Base-by-base conservation (phyloP, 35 echinoderm and acorn worm genomes). In the Acanthaster planci region DNA sequence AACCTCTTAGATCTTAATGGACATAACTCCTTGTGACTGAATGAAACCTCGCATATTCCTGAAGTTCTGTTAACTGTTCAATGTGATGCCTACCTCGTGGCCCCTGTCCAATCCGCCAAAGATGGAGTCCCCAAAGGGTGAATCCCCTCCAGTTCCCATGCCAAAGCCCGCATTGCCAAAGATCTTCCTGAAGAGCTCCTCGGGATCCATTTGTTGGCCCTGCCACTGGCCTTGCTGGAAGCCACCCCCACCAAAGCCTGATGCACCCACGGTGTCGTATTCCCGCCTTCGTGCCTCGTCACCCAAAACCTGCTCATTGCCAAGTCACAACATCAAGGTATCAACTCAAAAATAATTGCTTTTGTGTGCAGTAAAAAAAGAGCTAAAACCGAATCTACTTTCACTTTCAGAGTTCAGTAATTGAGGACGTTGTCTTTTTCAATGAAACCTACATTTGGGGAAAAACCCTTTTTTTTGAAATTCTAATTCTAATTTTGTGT, bases 171-270 rank as follows among this genome's bases (percentile, higher is more conserved):
- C 68, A 59, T 87, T 82, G 29, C 94, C 94, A 90, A 97, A 97
- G 85, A 97, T 90, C 67, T 47, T 97, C 19, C 94, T 85, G 81
- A 97, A 97, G 36, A 97, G 84, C 60, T 97, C 94, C 60, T 97
- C 94, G 58, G 94, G 94, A 68, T 93, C 87, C 16, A 97, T 84
- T n/a, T 79, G 75, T 10, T 81, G 59, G 6, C 81, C 77, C 18
- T 95, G 84, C 93, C 93, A 97, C 16, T 92, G 89, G 29, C 90
- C 90, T 76, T 95, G 84, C 40, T 80, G 91, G 39, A 89, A 89
- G 15, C 90, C 90, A 2, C 84, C 86, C 0, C 84, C 95, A 26
- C 95, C 95, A 89, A 98, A 98, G 17, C 94, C 94, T 47, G 85
- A 52, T 39, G 86, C 85, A 7, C 95, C 95, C 37, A 91, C 29